Evolutionary conservation across 1,140 invertebrate genomes (phyloP).

Genomic region (Saccostrea glomerata): DNA sequence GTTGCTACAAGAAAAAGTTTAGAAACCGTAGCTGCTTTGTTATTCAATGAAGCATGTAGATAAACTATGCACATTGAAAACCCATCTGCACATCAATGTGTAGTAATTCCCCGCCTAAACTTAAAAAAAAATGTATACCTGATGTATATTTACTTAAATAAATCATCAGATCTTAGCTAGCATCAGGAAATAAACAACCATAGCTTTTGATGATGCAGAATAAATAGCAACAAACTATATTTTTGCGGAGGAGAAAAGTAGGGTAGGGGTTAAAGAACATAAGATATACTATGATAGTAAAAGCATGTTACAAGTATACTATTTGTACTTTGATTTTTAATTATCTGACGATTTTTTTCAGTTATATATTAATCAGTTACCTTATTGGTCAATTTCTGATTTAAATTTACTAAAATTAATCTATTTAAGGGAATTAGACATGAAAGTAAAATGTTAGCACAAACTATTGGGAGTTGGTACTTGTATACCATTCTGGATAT

Average conservation of each 20-base stretch:
- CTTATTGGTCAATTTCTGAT: neutral
- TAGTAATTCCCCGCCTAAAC: conserved; percentile 39
- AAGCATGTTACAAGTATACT: neutral
- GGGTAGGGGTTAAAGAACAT: too few relatives aligned
- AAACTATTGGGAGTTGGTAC: conserved; percentile 40
- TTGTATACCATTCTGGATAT: conserved; percentile 39
- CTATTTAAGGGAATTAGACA: neutral
- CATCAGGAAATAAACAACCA: too few relatives aligned
- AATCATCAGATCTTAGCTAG: too few relatives aligned
- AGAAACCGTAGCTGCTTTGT: conserved; percentile 26
- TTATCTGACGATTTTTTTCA: neutral
- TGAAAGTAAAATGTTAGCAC: neutral
- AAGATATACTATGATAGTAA: neutral
- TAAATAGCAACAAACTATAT: too few relatives aligned
- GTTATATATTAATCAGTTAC: neutral
- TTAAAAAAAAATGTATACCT: too few relatives aligned
- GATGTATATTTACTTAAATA: neutral
- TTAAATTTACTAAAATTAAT: neutral
- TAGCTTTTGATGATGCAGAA: too few relatives aligned
- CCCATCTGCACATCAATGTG: conserved; percentile 41
- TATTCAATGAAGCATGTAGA: neutral
- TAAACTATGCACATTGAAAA: neutral
- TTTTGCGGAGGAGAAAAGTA: too few relatives aligned
- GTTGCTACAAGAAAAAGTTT: neutral
- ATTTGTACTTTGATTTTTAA: conserved; percentile 10